A percentile compares a stretch with the other conserved stretches of the same genome.
These are phyloP conservation scores for Axea sp. DNA, from an alignment of 2,888 invertebrate genomes.

Conservation along the genomic window DNA sequence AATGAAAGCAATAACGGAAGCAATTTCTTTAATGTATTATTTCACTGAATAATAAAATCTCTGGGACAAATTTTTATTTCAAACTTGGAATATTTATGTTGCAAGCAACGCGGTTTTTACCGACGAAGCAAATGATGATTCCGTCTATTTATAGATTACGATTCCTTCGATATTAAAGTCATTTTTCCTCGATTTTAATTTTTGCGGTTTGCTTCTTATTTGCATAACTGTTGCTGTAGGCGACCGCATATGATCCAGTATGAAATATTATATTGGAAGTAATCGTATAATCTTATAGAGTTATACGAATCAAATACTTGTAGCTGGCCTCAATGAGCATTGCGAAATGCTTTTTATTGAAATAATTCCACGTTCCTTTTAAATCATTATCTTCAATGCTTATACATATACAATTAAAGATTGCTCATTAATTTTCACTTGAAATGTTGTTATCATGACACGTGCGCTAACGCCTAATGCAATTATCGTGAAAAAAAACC, in stretches of 20 bases:
- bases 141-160: conserved; percentile 25
- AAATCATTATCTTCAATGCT: too few species aligned
- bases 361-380: too few species aligned
- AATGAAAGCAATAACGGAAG: conserved; percentile 29
- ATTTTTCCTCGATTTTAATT: conserved; percentile 46
- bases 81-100: conserved; percentile 5
- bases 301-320: conserved; percentile 25
- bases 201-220: conserved; percentile 34
- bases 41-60: conserved; percentile 8
- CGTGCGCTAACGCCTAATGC: too few species aligned
- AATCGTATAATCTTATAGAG: conserved; percentile 35
- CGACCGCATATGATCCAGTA: conserved; percentile 30
- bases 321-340: conserved; percentile 10
- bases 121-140: background rate
- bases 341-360: conserved; percentile 15
- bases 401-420: too few species aligned
- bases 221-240: conserved; percentile 44
- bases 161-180: conserved; percentile 16
- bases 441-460: too few species aligned
- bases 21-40: conserved; percentile 6
- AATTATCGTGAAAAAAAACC: too few species aligned
- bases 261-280: conserved; percentile 44
- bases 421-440: too few species aligned
- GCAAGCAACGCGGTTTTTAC: background rate
- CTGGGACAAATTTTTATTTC: conserved; percentile 3